Base-by-base conservation (phyloP, 2,888 invertebrate genomes). In the Netelia virgata region DNA sequence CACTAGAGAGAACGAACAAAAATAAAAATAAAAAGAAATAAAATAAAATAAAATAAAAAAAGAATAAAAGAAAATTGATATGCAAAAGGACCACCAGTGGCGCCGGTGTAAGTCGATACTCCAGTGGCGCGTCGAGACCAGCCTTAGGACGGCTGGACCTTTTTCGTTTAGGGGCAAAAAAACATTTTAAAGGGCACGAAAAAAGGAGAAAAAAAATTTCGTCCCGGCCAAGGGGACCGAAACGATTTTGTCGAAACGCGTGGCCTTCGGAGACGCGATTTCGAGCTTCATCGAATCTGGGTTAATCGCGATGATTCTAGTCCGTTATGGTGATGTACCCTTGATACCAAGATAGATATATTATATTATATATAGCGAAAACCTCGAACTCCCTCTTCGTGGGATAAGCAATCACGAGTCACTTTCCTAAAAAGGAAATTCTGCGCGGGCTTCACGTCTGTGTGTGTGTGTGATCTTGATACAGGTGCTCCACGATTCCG, bases 281-380 rank as follows among this genome's bases (percentile, higher is more conserved):
- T n/a, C 43, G 10, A 53, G 16, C 50, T 18, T 28, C 43, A 63
- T 55, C 55, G 69, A 18, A 83, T 79, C 74, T 79, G 74, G 83
- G 79, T 83, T 83, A 83, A 83, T 79, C 70, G 69, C 50, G 61
- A 69, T 69, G 63, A 41, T 79, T 70, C 73, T 18, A 75, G 63
- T 9, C 74, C 66, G 50, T 75, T 75, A 59, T 59, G 69, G 75
- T 28, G 5, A 2, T 28, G 53, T 59, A n/a, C 28, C n/a, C 59
- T 74, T 28, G 73, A 80, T 66, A 20, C 47, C 2, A 11, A 47
- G 57, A n/a, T 18, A 16, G 16, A 18, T 57, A 50, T 68, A 74
- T 18, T 68, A 74, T 18, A 5, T 28, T 28, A 5, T 55, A 36
- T 28, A 28, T 28, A 16, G 55, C 50, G 41, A 16, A 28, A 55